These are phyloP conservation scores for Leucoraja ocellata DNA, from an alignment of 2,797 vertebrate species.

Conservation along the genomic window DNA sequence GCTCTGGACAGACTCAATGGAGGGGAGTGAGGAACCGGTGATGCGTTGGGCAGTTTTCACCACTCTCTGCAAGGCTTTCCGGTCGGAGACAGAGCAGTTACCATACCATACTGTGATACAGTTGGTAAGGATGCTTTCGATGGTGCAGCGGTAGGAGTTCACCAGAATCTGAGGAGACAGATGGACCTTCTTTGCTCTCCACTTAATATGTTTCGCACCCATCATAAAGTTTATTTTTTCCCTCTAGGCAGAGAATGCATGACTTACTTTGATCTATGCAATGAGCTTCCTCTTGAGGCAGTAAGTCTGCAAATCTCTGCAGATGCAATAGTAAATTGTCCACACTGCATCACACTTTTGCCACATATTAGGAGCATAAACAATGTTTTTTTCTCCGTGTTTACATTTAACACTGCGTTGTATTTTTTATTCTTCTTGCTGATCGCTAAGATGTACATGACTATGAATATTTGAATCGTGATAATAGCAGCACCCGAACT, in stretches of 20 bases:
- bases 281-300: constrained; percentile 35
- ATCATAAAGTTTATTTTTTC: constrained; percentile 19
- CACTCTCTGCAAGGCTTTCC: no score
- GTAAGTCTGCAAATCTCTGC: constrained; percentile 32
- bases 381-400: neutral
- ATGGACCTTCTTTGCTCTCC: neutral
- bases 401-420: constrained; percentile 22
- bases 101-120: no score
- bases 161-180: no score
- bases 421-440: neutral
- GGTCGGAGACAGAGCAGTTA: no score
- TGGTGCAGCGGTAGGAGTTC: no score
- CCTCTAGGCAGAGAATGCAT: constrained; percentile 25
- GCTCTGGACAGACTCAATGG: no score
- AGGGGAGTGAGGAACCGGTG: no score
- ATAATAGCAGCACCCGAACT: no score
- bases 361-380: constrained; percentile 20
- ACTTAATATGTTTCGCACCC: constrained; percentile 30
- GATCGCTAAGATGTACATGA: neutral
- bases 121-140: no score
- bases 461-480: neutral
- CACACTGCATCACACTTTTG: neutral
- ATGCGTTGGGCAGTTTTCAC: no score
- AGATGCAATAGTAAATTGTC: constrained; percentile 27
- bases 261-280: constrained; percentile 23